Base-by-base conservation (phyloP, 2,797 vertebrate species). In the Sphenopsis melanotis region DNA sequence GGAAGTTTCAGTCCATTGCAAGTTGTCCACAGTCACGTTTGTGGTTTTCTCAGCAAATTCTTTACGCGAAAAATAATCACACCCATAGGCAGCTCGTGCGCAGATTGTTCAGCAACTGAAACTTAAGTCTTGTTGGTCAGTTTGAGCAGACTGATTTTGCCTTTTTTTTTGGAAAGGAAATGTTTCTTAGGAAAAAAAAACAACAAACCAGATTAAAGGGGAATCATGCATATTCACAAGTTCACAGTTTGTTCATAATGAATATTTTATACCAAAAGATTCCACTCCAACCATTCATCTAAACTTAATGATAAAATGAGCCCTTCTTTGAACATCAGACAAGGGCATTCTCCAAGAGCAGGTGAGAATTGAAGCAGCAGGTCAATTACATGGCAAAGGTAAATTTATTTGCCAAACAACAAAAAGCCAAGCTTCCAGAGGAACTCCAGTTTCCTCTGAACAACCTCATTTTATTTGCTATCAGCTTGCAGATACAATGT, bases 141-240 rank as follows among this genome's bases (percentile, higher is more conserved):
- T 94, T 94, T 66, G 70, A 91, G 59, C 44, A 84, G 60, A 90
- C 18, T 20, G 1, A 57, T 84, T 94, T 78, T 93, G 80, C 71
- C 37, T 72, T 81, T 83, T 61, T 61, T 88, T 83, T 91, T 72
- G 23, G 14, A 83, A 90, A 69, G 63, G 49, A 93, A 91, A 87
- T 50, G 56, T 55, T 84, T 93, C 72, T 91, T 60, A 69, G 71
- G 71, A 65, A 81, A 47, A 46, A 74, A 56, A 91, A 75, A 34
- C 18, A 49, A 16, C 91, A 75, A 94, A 72, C 20, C 87, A 94
- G 93, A 96, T 94, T 96, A 96, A 96, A 96, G 94, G 95, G 90
- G 90, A 94, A 93, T 95, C 94, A 96, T 96, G 90, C 96, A 96
- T 95, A 95, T 96, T 96, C 94, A 96, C 87, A 95, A 96, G 91